phyloP scores from a whole-genome alignment of 2,113 vertebrate species.

The Muscicapa adusta region DNA sequence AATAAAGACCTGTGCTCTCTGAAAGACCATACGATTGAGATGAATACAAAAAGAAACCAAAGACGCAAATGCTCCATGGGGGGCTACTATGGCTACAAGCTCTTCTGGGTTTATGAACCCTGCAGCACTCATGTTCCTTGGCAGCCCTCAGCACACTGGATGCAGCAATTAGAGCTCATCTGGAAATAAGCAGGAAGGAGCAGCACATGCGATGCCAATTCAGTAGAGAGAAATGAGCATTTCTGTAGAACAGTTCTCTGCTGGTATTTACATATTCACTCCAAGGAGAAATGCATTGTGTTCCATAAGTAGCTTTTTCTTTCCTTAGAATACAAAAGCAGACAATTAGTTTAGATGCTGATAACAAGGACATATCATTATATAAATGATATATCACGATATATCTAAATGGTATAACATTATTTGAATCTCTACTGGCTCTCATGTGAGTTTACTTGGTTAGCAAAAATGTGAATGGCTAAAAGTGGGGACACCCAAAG shows the following conservation, averaged over 20 bases:
- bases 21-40: not conserved
- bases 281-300: not conserved
- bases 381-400: not conserved
- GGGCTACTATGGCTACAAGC: not conserved
- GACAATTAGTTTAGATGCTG: not conserved
- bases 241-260: not conserved
- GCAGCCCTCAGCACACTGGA: not conserved
- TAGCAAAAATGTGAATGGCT: not conserved
- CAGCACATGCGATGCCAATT: accelerated
- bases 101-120: not conserved
- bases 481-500: not conserved
- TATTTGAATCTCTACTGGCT: not conserved
- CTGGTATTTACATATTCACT: not conserved
- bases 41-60: not conserved
- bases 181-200: not conserved
- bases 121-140: accelerated
- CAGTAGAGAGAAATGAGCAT: not conserved
- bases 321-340: not conserved
- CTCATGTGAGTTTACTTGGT: not conserved
- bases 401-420: not conserved
- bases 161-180: not conserved
- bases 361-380: not conserved
- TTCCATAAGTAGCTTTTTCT: not conserved
- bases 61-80: not conserved
- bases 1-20: not conserved